A percentile compares a stretch with the other conserved stretches of the same genome.
phyloP scores from a whole-genome alignment of 1,140 invertebrate species.

The Papilio machaon region DNA sequence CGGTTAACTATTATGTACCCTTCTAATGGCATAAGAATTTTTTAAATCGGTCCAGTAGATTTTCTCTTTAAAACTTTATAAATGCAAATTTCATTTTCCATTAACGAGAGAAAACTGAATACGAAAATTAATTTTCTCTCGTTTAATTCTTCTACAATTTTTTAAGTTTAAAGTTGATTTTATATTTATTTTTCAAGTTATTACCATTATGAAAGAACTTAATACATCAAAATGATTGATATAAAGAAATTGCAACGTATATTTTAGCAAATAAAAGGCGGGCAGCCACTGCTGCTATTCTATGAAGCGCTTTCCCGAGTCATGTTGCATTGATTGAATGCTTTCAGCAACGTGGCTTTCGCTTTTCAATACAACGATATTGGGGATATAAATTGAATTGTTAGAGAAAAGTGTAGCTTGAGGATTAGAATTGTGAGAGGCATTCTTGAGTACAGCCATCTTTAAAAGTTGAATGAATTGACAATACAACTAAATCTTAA shows the following conservation, averaged over 20 bases:
- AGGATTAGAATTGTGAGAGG: too few species aligned
- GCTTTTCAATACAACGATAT: background rate
- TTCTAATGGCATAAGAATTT: too few species aligned
- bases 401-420: background rate
- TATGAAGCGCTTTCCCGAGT: background rate
- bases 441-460: background rate
- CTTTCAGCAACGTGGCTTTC: background rate
- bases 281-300: background rate
- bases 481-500: too few species aligned
- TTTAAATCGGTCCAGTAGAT: too few species aligned
- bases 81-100: background rate
- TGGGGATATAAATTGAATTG: background rate
- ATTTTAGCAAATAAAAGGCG: background rate
- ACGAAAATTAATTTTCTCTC: background rate
- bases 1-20: too few species aligned
- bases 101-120: background rate
- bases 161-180: background rate
- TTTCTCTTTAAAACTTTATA: too few species aligned
- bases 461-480: too few species aligned
- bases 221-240: slow-evolving; percentile 16
- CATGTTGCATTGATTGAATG: slow-evolving; percentile 19
- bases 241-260: slow-evolving; percentile 9
- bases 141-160: background rate
- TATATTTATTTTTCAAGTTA: background rate
- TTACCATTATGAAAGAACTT: background rate